These are phyloP conservation scores for Calephelis perditalis DNA, from an alignment of 2,888 invertebrate genomes.

Conservation along the genomic window DNA sequence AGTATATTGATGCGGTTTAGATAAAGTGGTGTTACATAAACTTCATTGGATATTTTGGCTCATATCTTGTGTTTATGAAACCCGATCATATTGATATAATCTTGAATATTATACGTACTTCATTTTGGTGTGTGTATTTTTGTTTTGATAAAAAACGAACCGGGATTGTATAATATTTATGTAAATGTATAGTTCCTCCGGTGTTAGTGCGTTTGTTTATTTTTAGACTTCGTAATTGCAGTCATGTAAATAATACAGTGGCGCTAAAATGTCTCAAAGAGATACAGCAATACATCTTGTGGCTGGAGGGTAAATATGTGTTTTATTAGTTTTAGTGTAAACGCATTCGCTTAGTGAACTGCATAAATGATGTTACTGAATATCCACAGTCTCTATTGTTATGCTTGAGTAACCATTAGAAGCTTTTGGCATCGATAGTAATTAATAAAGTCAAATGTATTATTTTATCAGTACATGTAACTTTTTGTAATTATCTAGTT, in stretches of 20 bases:
- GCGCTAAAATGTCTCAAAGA: constrained; percentile 83
- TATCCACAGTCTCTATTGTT: not conserved
- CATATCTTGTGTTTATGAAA: not conserved
- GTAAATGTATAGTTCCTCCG: constrained; percentile 38
- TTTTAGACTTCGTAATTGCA: constrained; percentile 74
- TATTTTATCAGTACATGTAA: too few relatives aligned
- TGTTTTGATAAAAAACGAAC: constrained; percentile 7
- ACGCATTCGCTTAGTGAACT: not conserved
- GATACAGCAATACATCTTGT: constrained; percentile 95
- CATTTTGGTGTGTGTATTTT: not conserved
- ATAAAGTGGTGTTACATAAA: constrained; percentile 12
- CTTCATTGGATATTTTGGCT: not conserved
- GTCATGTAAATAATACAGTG: constrained; percentile 70
- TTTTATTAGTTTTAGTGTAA: not conserved
- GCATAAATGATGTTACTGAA: constrained; percentile 11
- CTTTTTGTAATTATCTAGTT: too few relatives aligned
- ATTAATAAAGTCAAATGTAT: too few relatives aligned
- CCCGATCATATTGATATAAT: not conserved
- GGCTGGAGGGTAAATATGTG: constrained; percentile 91
- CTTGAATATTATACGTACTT: not conserved
- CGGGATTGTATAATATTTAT: constrained; percentile 16
- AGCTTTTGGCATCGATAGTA: too few relatives aligned
- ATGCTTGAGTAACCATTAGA: too few relatives aligned
- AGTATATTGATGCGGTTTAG: constrained; percentile 9
- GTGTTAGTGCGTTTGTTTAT: constrained; percentile 74